Evolutionary conservation across 2,888 invertebrate genomes (phyloP), one percentile per base, ranked within the genome.

Genomic region (Ectropis crepuscularia): DNA sequence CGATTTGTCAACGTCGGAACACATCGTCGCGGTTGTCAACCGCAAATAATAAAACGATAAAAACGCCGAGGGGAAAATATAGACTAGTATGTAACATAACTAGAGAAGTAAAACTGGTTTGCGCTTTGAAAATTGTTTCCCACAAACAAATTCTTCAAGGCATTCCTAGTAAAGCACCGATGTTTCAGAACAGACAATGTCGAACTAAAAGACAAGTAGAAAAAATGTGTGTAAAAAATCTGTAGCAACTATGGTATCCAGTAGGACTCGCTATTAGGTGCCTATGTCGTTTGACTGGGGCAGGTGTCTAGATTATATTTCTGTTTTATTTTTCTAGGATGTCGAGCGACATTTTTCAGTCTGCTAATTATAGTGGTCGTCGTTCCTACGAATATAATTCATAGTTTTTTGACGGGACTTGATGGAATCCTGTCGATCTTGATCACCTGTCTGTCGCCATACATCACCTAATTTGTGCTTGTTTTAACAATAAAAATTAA

Each of bases 1-100:
- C 88, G 83, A 91, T 91, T 89, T 87, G 84, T 91, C 89, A 89
- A 90, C 80, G 90, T 89, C 89, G 79, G 67, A 72, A 71, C 74
- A 76, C 81, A 85, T 86, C 82, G 78, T 78, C 74, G 78, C 79
- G 80, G 78, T 79, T 85, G 87, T 84, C 84, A 77, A 76, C 79
- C 75, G 72, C 78, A 80, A 77, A 79, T 79, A 78, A 77, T 72
- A 68, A 67, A 69, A 67, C 55, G 64, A 70, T 67, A 70, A 69
- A 73, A 74, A 69, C 50, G 41, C 62, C 61, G 45, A 63, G 59
- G 57, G 60, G 54, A 60, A 67, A 66, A 69, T 72, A 72, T 72
- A 76, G 71, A 72, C 71, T 64, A 64, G 57, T 63, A 48, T 61
- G 66, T 65, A 67, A 70, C 59, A 61, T 62, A 57, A 60, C 57